Evolutionary conservation across 2,797 vertebrate genomes (phyloP), one percentile per base, ranked within the genome.

Genomic region (Benthosema pterotum): DNA sequence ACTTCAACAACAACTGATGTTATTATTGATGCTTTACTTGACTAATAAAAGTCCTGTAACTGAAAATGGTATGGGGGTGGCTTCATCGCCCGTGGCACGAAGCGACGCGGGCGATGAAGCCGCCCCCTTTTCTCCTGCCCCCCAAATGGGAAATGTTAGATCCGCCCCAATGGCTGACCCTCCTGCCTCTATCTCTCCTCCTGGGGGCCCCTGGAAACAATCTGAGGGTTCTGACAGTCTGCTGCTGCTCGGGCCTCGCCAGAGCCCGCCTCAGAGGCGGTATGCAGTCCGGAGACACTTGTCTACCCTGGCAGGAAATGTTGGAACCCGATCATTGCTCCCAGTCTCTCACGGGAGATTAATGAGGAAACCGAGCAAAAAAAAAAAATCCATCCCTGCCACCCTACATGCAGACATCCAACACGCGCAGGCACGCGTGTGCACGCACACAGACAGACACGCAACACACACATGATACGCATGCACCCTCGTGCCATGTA

Each of bases 221-320:
- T 92, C 89, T 84, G 82, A 75, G 66, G 82, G 60, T 71, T n/a
- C 84, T 91, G 90, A 91, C 90, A 90, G 85, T 72, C 82, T 82
- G 78, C 57, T n/a, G n/a, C n/a, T n/a, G 78, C 86, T 85, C 69
- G 83, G 80, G 42, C 17, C 75, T 72, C 86, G 85, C 87, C 78
- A 86, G 83, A 78, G 77, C 74, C 72, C 76, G 82, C 85, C 83
- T 86, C 64, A 74, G 83, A 88, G 87, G 86, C 63, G 63, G 82
- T 83, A 85, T 88, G 85, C 79, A 80, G 86, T 84, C 88, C 84
- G 69, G 88, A 92, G 88, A 88, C 81, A 65, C 80, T 88, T 71
- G 88, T 91, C 89, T 92, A n/a, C 88, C 77, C 87, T 87, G 83
- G 83, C 90, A 93, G 90, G 91, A 93, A 93, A 89, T 77, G 84